These are phyloP conservation scores for Drosophila anomelani DNA, from an alignment of 2,888 invertebrate genomes.

Conservation along the genomic window DNA sequence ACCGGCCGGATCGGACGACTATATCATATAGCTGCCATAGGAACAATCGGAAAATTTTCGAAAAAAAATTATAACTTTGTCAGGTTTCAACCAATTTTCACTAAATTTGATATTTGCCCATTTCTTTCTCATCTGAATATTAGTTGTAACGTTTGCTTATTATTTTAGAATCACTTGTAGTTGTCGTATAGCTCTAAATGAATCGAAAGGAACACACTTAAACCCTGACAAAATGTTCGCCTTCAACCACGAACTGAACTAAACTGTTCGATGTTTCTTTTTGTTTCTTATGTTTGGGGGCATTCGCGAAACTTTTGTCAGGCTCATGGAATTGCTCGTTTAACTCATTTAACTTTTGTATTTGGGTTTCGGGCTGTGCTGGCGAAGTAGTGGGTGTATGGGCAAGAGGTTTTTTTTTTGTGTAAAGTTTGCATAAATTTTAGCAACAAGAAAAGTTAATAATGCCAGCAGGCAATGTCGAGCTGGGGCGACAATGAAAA, in stretches of 20 bases:
- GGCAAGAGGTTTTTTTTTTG: constrained; percentile 37
- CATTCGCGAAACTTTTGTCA: constrained; percentile 72
- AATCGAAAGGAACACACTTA: not conserved
- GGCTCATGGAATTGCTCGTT: constrained; percentile 81
- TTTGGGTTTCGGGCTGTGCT: constrained; percentile 41
- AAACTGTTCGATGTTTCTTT: constrained; percentile 52
- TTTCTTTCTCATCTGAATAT: not conserved
- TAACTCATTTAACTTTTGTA: constrained; percentile 81
- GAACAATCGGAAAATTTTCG: too few relatives aligned
- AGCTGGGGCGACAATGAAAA: constrained; percentile 79
- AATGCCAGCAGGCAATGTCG: constrained; percentile 56
- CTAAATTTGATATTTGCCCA: too few relatives aligned
- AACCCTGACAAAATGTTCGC: constrained; percentile 18
- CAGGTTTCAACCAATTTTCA: too few relatives aligned
- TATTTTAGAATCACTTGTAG: not conserved
- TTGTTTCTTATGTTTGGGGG: constrained; percentile 49
- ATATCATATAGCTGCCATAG: too few relatives aligned
- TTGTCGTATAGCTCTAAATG: not conserved
- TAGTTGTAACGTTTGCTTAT: not conserved
- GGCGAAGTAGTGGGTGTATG: constrained; percentile 10
- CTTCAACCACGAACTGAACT: constrained; percentile 37
- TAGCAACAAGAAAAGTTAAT: constrained; percentile 70
- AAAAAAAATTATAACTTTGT: too few relatives aligned
- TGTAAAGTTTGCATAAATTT: constrained; percentile 77
- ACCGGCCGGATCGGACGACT: too few relatives aligned